These are phyloP conservation scores for Leucopsar rothschildi DNA, from an alignment of 2,113 vertebrate genomes.

Conservation along the genomic window DNA sequence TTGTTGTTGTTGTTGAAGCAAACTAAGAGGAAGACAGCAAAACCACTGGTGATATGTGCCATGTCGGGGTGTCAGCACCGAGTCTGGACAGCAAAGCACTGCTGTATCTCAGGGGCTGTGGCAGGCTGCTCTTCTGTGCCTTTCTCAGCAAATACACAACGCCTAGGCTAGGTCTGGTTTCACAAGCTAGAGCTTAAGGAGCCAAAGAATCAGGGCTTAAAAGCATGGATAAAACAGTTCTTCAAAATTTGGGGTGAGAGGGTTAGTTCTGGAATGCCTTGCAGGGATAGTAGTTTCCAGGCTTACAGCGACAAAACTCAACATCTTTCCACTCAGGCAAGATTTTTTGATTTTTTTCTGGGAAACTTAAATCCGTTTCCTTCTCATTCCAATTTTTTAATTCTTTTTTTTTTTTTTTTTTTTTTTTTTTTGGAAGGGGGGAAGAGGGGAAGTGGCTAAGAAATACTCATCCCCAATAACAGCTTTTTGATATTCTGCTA, in stretches of 20 bases:
- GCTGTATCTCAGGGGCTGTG: accelerated
- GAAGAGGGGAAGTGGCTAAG: not conserved
- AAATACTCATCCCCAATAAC: not conserved
- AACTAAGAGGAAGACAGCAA: not conserved
- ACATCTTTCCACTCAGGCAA: not conserved
- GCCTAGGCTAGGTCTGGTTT: not conserved
- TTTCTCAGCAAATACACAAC: not conserved
- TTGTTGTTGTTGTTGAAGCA: not conserved
- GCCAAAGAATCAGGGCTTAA: not conserved
- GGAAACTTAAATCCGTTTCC: not conserved
- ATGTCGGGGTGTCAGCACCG: not conserved
- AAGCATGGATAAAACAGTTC: not conserved
- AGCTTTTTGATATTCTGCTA: not conserved
- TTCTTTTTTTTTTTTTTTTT: not conserved
- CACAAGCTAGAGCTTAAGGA: not conserved
- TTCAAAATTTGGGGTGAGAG: not conserved
- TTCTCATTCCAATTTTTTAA: not conserved
- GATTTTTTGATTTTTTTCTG: not conserved
- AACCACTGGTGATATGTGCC: not conserved
- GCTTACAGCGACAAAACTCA: not conserved
- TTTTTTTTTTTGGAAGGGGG: accelerated
- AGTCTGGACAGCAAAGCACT: not conserved
- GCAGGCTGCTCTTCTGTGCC: not conserved
- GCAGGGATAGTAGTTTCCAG: not conserved
- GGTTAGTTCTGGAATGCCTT: not conserved